Evolutionary conservation across 2,113 vertebrate species (phyloP).

Genomic region (Gymnorhina tibicen): DNA sequence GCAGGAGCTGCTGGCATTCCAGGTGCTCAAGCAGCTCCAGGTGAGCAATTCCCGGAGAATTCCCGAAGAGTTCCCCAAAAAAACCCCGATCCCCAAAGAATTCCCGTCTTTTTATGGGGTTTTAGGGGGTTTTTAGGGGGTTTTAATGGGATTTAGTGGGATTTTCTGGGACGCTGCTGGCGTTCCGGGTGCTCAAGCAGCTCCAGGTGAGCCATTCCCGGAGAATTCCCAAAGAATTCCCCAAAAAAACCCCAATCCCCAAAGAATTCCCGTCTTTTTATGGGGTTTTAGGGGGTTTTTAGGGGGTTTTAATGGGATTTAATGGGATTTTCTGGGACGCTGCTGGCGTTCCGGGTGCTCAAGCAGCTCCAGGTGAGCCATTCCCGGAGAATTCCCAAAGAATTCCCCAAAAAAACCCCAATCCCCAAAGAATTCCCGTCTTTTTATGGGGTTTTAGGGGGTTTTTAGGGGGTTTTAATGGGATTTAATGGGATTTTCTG

Average conservation of each 20-base stretch:
- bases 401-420: neutral
- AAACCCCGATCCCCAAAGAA: rapidly evolving
- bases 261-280: rapidly evolving
- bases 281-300: neutral
- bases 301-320: too few relatives aligned
- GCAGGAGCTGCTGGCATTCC: constrained; percentile 92
- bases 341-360: constrained; percentile 91
- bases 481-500: too few relatives aligned
- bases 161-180: constrained; percentile 81
- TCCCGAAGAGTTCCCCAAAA: neutral
- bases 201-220: constrained; percentile 77
- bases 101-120: neutral
- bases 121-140: neutral
- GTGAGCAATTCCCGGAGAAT: constrained; percentile 3
- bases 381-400: rapidly evolving
- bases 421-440: rapidly evolving
- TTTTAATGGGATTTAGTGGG: too few relatives aligned
- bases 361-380: constrained; percentile 86
- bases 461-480: neutral
- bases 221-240: rapidly evolving
- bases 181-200: constrained; percentile 92
- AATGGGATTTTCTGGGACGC: constrained; percentile 16
- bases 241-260: rapidly evolving
- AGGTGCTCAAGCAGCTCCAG: constrained; percentile 93
- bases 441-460: neutral